A percentile compares a stretch with the other conserved stretches of the same genome.
Conservation (phyloP, 92 coral and sea anemone species). For the Epizoanthus stellaris region DNA sequence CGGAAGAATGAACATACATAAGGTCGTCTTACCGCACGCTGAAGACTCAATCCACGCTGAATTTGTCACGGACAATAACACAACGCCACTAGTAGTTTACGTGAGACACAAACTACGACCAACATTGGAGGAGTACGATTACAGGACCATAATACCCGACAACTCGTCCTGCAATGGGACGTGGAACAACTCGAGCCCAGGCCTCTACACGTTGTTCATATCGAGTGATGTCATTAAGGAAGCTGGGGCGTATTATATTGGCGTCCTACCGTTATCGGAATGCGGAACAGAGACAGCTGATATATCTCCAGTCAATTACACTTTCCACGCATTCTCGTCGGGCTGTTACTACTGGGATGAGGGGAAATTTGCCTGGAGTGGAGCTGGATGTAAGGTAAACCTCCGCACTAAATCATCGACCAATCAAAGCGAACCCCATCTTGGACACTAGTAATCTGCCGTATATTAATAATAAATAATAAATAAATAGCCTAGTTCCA, state of each 20-base stretch:
- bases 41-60: constrained; percentile 67
- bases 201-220: constrained; percentile 60
- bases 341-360: constrained; percentile 90
- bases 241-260: constrained; percentile 73
- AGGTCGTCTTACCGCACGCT: constrained; percentile 48
- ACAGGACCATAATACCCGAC: constrained; percentile 55
- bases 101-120: constrained; percentile 64
- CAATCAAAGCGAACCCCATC: background rate
- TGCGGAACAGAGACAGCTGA: background rate
- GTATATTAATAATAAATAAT: no score
- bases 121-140: constrained; percentile 66
- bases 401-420: background rate
- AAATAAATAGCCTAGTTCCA: no score
- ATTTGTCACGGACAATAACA: constrained; percentile 55
- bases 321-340: constrained; percentile 69
- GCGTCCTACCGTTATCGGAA: constrained; percentile 57
- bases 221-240: constrained; percentile 65
- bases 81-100: constrained; percentile 55
- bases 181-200: constrained; percentile 35
- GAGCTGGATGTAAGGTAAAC: constrained; percentile 81
- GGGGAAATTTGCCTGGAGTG: constrained; percentile 59
- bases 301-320: constrained; percentile 55
- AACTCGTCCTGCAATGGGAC: constrained; percentile 39
- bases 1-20: constrained; percentile 68
- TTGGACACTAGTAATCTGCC: no score